Evolutionary conservation across 2,888 invertebrate species (phyloP).

Genomic region (Catotricha subobsoleta): DNA sequence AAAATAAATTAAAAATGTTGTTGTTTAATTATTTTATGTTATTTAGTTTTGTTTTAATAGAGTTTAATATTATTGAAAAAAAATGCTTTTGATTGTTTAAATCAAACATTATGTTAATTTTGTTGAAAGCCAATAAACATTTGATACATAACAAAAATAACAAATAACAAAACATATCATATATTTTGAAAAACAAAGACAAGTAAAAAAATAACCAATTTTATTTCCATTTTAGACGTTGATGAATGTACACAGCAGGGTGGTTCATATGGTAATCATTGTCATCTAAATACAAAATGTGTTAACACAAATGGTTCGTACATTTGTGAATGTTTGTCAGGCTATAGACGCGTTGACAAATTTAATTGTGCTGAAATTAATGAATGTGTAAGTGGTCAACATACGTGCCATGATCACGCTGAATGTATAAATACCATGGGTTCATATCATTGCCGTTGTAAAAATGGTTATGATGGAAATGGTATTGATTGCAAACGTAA

Average conservation of each 20-base stretch:
- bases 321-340: constrained; percentile 65
- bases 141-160: too few relatives aligned
- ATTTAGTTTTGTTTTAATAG: too few relatives aligned
- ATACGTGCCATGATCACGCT: constrained; percentile 58
- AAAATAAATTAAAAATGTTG: too few relatives aligned
- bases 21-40: too few relatives aligned
- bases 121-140: too few relatives aligned
- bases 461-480: constrained; percentile 55
- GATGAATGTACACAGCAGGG: constrained; percentile 70
- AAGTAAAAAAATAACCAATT: not conserved
- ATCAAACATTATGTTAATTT: too few relatives aligned
- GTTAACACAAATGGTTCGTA: constrained; percentile 69
- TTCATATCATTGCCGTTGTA: constrained; percentile 59
- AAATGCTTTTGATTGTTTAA: too few relatives aligned
- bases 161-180: too few relatives aligned
- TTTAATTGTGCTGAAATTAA: constrained; percentile 66
- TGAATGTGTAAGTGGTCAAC: constrained; percentile 53
- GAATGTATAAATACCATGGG: constrained; percentile 66
- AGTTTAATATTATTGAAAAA: too few relatives aligned
- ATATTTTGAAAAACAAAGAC: not conserved
- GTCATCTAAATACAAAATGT: constrained; percentile 66
- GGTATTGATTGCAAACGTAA: constrained; percentile 65
- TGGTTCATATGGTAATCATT: constrained; percentile 64
- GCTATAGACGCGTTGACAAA: constrained; percentile 57
- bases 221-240: constrained; percentile 40